phyloP scores from a whole-genome alignment of 2,797 vertebrate genomes.

The Myotis planiceps region DNA sequence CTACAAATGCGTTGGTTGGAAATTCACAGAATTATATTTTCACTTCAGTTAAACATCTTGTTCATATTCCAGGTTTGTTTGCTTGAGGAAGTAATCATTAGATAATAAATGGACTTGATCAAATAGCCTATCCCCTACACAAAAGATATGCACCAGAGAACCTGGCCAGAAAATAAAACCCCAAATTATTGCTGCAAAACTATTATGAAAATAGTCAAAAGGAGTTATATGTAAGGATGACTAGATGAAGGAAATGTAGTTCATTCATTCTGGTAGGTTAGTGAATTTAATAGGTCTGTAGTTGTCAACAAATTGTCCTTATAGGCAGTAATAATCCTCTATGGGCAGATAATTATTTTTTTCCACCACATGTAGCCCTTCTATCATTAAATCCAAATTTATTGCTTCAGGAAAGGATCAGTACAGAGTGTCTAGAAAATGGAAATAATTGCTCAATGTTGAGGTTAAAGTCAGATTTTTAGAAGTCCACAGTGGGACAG shows the following conservation, averaged over 20 bases:
- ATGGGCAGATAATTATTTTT: not conserved
- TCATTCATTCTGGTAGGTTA: not conserved
- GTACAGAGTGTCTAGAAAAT: not conserved
- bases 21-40: not conserved
- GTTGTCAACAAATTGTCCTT: not conserved
- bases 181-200: not conserved
- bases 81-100: not conserved
- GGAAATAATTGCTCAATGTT: slow-evolving; percentile 9
- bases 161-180: not conserved
- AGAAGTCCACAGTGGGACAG: not conserved
- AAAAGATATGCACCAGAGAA: not conserved
- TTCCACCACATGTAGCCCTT: not conserved
- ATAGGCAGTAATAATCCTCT: not conserved
- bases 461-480: slow-evolving; percentile 22
- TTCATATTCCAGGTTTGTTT: not conserved
- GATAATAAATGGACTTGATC: not conserved
- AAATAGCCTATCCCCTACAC: not conserved
- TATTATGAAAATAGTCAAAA: not conserved
- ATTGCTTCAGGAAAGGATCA: slow-evolving; percentile 34
- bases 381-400: not conserved
- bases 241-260: not conserved
- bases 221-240: not conserved
- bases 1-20: not conserved
- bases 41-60: not conserved
- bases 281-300: not conserved